Evolutionary conservation across 2,797 vertebrate species (phyloP).

Genomic region (Monodelphis domestica): DNA sequence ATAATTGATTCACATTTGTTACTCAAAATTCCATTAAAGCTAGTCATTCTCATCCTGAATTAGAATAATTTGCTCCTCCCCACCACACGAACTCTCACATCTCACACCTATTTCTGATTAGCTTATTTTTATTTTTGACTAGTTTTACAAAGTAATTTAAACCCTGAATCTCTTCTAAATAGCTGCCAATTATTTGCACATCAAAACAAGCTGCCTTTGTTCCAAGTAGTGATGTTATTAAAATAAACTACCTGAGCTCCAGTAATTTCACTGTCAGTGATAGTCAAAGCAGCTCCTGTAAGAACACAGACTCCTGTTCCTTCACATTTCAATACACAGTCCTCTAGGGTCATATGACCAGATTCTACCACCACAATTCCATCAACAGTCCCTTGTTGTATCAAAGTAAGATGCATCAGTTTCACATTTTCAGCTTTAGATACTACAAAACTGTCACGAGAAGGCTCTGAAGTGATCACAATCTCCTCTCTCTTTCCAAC

Average conservation of each 20-base stretch:
- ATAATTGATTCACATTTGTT: background rate
- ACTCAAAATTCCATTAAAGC: slow-evolving; percentile 14
- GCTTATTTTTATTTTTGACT: background rate
- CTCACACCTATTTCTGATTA: background rate
- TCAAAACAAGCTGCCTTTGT: too few species aligned
- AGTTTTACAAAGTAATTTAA: background rate
- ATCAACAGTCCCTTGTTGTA: slow-evolving; percentile 83
- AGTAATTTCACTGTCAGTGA: slow-evolving; percentile 78
- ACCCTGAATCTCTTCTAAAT: background rate
- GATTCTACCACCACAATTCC: slow-evolving; percentile 85
- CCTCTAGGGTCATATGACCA: slow-evolving; percentile 84
- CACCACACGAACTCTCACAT: background rate
- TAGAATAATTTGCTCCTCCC: background rate
- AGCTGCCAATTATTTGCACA: too few species aligned
- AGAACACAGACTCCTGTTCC: slow-evolving; percentile 84
- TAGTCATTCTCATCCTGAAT: background rate
- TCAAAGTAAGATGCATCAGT: slow-evolving; percentile 80
- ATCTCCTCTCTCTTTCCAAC: slow-evolving; percentile 81
- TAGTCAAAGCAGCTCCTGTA: slow-evolving; percentile 80
- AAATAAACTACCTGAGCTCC: slow-evolving; percentile 80
- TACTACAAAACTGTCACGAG: slow-evolving; percentile 79
- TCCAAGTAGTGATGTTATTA: slow-evolving; percentile 27
- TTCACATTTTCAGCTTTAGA: slow-evolving; percentile 81
- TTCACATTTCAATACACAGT: slow-evolving; percentile 84
- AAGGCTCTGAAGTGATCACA: slow-evolving; percentile 76